Evolutionary conservation across 2,888 invertebrate genomes (phyloP), one percentile per base, ranked within the genome.

Genomic region (Adelphocoris suturalis): DNA sequence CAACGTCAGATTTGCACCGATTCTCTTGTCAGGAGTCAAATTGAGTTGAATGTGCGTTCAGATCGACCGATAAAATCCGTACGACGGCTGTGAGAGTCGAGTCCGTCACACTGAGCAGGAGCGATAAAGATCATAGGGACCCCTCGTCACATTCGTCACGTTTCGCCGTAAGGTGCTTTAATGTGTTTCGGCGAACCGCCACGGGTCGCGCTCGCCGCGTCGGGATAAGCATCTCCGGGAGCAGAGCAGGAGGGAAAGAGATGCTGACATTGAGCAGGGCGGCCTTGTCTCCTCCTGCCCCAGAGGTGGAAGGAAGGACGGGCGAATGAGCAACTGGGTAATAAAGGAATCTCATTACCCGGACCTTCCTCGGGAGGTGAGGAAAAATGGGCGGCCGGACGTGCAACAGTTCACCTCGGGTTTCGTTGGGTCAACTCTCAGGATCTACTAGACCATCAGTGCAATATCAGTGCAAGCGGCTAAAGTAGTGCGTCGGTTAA

Each of bases 251-350:
- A 47, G 78, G 47, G 78, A 28, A n/a, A n/a, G 37, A 19, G 75
- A 80, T 23, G 82, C 55, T 82, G 82, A 82, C 82, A 82, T 82
- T 82, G 82, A 82, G 82, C 23, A 37, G 37, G n/a, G 78, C 82
- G 13, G 82, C 52, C 82, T 52, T 82, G 48, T 48, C 82, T 11
- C 16, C 19, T 19, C 28, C 28, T 61, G 28, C 4, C 23, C 16
- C 11, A 16, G 61, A 80, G 23, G 88, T 19, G 87, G 89, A 81
- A 89, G 89, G 89, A 89, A 81, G 61, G 89, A 89, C 89, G 89
- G 89, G 75, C 89, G 81, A 81, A 61, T 89, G 89, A 81, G 81
- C 89, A 89, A 81, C 81, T 89, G 28, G 89, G 89, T 89, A 89
- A 89, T 81, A 81, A 81, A 81, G 61, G 89, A 57, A 81, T 89